Evolutionary conservation across 1,140 invertebrate species (phyloP), one percentile per base, ranked within the genome.

Genomic region (Drosophila quadrilineata): DNA sequence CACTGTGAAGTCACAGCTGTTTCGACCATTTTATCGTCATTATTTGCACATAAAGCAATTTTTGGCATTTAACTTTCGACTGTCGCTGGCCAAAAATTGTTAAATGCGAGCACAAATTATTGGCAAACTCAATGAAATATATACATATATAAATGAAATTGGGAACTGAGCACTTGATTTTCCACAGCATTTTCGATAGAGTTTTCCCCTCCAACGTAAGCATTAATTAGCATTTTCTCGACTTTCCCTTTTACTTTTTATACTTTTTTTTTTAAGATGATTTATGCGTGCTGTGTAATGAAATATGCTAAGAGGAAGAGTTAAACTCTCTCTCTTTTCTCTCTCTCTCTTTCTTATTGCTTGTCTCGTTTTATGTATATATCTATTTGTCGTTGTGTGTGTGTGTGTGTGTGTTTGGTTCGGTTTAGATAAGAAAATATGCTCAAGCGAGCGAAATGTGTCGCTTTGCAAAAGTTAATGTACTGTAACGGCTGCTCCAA

Each of bases 151-250:
- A 45, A 26, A n/a, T 10, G 19, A 19, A 29, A 43, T 31, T 31
- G n/a, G 24, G 24, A 16, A 28, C 50, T 22, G 33, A 52, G 16
- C 22, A 22, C 33, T 48, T 10, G 38, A 21, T 54, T 43, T 54
- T 43, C 38, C 16, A 9, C 6, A 3, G 12, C 21, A n/a, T n/a
- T n/a, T n/a, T n/a, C n/a, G n/a, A n/a, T n/a, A n/a, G n/a, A n/a
- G n/a, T 40, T 53, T 28, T 16, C 36, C 40, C 26, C 41, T 29
- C 24, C 28, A 26, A 26, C 17, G 10, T 14, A 43, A 26, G 26
- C 40, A 17, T 72, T 82, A 82, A 82, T 82, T 84, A 82, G 73
- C 77, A 84, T 76, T 73, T 73, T n/a, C n/a, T n/a, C n/a, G n/a
- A n/a, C n/a, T n/a, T 69, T 52, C 33, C 2, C 5, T 6, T 17